Conservation (phyloP, 1,140 invertebrate genomes). For the Apis cerana region DNA sequence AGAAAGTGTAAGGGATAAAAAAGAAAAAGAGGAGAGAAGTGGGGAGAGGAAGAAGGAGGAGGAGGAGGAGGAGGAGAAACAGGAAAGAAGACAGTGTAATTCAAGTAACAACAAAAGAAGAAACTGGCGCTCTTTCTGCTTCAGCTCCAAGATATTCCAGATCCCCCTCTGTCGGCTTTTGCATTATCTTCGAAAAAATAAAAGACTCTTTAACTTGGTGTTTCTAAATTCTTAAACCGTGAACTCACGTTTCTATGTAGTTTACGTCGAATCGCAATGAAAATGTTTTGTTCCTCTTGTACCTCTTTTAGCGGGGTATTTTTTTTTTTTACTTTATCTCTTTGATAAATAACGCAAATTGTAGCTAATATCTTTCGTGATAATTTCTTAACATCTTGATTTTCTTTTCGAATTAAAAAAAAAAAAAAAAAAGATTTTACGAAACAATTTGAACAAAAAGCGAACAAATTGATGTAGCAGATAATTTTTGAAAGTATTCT, state of each 20-base stretch:
- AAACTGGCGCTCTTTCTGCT: neutral
- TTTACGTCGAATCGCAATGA: neutral
- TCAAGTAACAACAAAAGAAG: conserved; percentile 24
- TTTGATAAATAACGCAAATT: no score
- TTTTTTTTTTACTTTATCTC: no score
- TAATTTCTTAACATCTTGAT: no score
- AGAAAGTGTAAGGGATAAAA: conserved; percentile 3
- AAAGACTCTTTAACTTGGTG: neutral
- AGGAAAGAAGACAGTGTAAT: neutral
- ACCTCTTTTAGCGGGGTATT: no score
- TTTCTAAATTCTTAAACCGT: neutral
- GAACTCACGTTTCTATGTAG: neutral
- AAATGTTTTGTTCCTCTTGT: no score
- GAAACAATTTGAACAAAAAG: no score
- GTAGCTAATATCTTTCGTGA: no score
- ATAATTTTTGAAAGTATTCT: no score
- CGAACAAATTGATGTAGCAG: no score
- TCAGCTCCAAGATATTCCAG: neutral
- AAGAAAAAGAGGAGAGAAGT: neutral
- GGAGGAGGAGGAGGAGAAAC: neutral
- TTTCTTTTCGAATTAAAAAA: no score
- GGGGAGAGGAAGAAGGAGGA: neutral
- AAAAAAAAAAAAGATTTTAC: no score
- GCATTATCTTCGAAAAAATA: neutral
- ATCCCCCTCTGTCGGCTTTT: neutral